Percentiles rank a stretch among this genome's conserved stretches.
Evolutionary conservation across 2,113 vertebrate species (phyloP).

Genomic region (Microtus montanus): DNA sequence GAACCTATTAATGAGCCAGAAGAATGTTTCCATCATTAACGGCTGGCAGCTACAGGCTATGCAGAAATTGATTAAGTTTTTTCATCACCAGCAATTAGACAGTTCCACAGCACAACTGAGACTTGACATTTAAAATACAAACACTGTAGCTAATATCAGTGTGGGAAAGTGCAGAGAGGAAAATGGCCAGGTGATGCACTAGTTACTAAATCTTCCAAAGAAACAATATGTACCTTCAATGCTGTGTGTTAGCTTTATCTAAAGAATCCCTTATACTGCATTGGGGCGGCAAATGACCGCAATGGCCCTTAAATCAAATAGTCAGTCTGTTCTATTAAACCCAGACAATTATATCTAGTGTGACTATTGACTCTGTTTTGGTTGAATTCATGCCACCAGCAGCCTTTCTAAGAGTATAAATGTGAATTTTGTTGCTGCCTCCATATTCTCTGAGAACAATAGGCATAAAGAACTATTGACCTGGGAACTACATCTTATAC

Average conservation of each 20-base stretch:
- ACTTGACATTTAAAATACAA: constrained; percentile 24
- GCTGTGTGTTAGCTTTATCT: constrained; percentile 1
- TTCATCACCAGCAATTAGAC: background rate
- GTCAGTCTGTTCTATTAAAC: background rate
- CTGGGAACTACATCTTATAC: background rate
- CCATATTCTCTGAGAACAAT: background rate
- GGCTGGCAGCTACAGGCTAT: background rate
- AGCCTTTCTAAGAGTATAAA: background rate
- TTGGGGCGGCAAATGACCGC: background rate
- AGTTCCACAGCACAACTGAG: background rate
- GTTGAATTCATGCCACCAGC: background rate
- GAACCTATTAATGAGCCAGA: constrained; percentile 46
- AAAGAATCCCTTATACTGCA: background rate
- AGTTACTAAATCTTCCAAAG: constrained; percentile 41
- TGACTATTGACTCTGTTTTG: background rate
- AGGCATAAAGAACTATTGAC: background rate
- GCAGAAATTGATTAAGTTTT: background rate
- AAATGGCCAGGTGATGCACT: background rate
- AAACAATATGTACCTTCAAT: background rate
- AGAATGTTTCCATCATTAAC: constrained; percentile 15
- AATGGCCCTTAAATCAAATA: background rate
- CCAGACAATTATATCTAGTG: background rate
- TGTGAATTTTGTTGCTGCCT: background rate
- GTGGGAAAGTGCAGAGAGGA: background rate
- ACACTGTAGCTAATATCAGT: background rate